phyloP scores from a whole-genome alignment of 2,888 invertebrate genomes.

The Augochlorella aurata region DNA sequence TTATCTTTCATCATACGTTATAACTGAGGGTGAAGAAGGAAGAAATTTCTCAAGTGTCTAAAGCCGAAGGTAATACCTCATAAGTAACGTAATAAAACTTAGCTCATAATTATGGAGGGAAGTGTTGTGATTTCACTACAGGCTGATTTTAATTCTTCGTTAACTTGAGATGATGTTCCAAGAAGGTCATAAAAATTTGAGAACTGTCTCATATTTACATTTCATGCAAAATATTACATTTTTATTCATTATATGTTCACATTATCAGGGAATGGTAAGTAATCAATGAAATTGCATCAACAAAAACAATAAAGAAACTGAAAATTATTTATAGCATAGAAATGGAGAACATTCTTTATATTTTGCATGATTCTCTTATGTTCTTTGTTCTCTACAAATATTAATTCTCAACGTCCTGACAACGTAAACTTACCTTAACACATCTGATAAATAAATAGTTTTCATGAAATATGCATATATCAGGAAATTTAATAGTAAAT shows the following conservation, averaged over 20 bases:
- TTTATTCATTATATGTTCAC: conserved; percentile 42
- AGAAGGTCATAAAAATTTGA: conserved; percentile 41
- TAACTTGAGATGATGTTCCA: conserved; percentile 32
- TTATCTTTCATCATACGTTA: conserved; percentile 77
- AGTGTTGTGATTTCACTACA: conserved; percentile 72
- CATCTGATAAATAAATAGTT: conserved; percentile 6
- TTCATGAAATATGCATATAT: neutral
- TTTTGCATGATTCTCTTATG: conserved; percentile 36
- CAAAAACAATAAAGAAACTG: conserved; percentile 51
- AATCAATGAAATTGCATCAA: conserved; percentile 35
- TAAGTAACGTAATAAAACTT: conserved; percentile 78
- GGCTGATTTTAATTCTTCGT: conserved; percentile 53
- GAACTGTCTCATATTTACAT: conserved; percentile 43
- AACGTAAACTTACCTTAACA: conserved; percentile 49
- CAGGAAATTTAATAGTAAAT: neutral
- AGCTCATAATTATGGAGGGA: conserved; percentile 73
- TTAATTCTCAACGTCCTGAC: conserved; percentile 31
- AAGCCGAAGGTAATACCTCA: conserved; percentile 73
- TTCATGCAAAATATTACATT: conserved; percentile 43
- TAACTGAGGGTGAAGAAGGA: conserved; percentile 74
- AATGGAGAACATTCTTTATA: conserved; percentile 53
- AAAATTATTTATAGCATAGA: conserved; percentile 18
- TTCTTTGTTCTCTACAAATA: conserved; percentile 40
- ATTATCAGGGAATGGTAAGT: conserved; percentile 59
- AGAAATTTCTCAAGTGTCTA: conserved; percentile 76